Base-by-base conservation (phyloP, 1,140 invertebrate species). In the Drosophila pallidifrons region DNA sequence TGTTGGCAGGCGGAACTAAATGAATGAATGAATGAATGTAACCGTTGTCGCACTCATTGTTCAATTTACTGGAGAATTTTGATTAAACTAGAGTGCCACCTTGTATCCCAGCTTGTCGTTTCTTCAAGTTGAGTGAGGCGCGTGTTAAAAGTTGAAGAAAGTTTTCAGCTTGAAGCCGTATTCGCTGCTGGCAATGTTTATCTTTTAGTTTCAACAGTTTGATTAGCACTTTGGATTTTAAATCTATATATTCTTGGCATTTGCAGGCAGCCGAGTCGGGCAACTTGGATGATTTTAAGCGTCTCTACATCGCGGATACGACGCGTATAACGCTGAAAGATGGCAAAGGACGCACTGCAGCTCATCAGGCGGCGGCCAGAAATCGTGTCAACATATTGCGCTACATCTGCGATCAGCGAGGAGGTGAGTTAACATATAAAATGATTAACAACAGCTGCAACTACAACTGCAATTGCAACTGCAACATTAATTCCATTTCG, bases 251-350 rank as follows among this genome's bases (percentile, higher is more conserved):
- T 16, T 28, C 15, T 16, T 32, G 16, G 30, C 52, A 64, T 65
- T 54, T 58, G 92, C 93, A 98, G 97, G 96, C 96, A 5, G 97
- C 97, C 2, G 96, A 97, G 85, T 95, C 95, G 80, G 97, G 97
- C 5, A 96, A 97, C 91, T 93, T 97, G 15, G 95, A 96, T 58
- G 96, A 96, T 87, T 96, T 98, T 81, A 95, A 95, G 82, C 92
- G 95, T 1, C 92, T 97, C 2, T 96, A 95, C 83, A 93, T 95
- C 32, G 94, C 94, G 25, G 96, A 97, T 57, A 95, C 95, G 0
- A 93, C 94, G 1, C 94, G 96, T n/a, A 92, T 98, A 1, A 87
- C 94, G 0, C 93, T 97, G 1, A 92, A 94, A 65, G 97, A 98
- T 93, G 94, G 93, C 3, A 94, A 95, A 58, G 97, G 96, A 1